Base-by-base conservation (phyloP, 1,140 invertebrate species). In the Gryllus bimaculatus region DNA sequence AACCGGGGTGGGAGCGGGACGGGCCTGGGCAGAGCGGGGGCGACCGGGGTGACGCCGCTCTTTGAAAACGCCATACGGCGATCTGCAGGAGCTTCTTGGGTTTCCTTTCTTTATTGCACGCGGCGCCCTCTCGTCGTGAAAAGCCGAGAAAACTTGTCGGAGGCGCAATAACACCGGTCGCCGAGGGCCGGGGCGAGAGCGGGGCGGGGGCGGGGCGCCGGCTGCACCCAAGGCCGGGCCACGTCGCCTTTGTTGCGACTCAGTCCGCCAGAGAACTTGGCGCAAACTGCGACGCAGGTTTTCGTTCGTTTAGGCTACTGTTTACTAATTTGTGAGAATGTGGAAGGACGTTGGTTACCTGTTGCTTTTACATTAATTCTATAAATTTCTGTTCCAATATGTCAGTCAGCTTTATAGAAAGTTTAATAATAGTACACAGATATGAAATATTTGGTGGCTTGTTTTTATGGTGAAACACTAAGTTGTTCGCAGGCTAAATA, bases 111-210 rank as follows among this genome's bases (percentile, higher is more conserved):
- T 66, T 7, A 66, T 66, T 66, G 54, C 54, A 18, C 18, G 54
- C 54, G 10, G 54, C 54, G 54, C 54, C 3, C 54, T 66, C 54
- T 66, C 18, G 54, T 66, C n/a, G 54, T 66, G 54, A 66, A 66
- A 66, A 66, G 54, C 54, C 54, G 54, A 66, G 54, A 66, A 66
- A 66, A 66, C 54, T 66, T 66, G 54, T 66, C 54, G 54, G 54
- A 66, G 54, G 54, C 54, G 54, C 18, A 66, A 66, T 66, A 66
- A 13, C 10, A 66, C 54, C 18, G 10, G 54, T 10, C 10, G 54
- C 7, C 54, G 54, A 0, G 10, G 54, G 54, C 54, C 10, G 54
- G 18, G 54, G 54, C 54, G 54, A 18, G 54, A 7, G 54, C 54
- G 54, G 54, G 54, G 54, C 7, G 54, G 54, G 54, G 54, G 54